Conservation (phyloP, 2,888 invertebrate genomes). For the Drosophila hamatofila region DNA sequence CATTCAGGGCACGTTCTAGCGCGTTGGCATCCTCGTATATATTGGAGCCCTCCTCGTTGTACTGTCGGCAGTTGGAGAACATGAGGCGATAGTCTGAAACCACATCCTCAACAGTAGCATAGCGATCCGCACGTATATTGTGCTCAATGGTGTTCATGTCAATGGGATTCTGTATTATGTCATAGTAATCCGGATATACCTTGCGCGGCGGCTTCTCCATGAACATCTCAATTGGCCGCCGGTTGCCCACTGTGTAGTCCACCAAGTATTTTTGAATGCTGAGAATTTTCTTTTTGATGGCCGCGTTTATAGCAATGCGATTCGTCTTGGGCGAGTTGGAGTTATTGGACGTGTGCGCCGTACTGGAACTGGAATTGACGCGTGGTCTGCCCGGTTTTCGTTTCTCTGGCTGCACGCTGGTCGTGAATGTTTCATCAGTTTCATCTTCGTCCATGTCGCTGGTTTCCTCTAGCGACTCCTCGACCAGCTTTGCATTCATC, state of each 20-base stretch:
- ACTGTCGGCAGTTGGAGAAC: slow-evolving; percentile 98
- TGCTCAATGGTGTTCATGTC: slow-evolving; percentile 97
- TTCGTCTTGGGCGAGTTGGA: slow-evolving; percentile 81
- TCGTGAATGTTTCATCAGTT: slow-evolving; percentile 59
- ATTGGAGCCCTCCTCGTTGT: slow-evolving; percentile 97
- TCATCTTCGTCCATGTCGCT: slow-evolving; percentile 79
- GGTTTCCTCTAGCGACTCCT: slow-evolving; percentile 83
- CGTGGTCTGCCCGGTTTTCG: slow-evolving; percentile 83
- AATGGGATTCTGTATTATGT: slow-evolving; percentile 96
- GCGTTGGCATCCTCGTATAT: slow-evolving; percentile 97
- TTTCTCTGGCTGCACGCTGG: slow-evolving; percentile 70
- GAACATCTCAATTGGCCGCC: slow-evolving; percentile 95
- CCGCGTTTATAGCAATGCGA: slow-evolving; percentile 80
- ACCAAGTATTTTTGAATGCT: slow-evolving; percentile 91
- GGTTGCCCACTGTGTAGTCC: slow-evolving; percentile 90
- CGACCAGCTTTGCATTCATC: slow-evolving; percentile 91
- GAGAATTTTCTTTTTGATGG: slow-evolving; percentile 92
- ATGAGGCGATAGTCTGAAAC: slow-evolving; percentile 95
- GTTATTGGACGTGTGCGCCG: slow-evolving; percentile 62
- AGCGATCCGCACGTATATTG: slow-evolving; percentile 94
- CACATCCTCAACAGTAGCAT: slow-evolving; percentile 93
- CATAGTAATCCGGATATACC: slow-evolving; percentile 97
- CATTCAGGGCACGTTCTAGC: slow-evolving; percentile 93
- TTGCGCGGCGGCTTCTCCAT: slow-evolving; percentile 98
- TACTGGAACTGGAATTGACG: slow-evolving; percentile 67